Percentiles rank a stretch among this genome's conserved stretches.
These are phyloP conservation scores for Leucophenga maculata DNA, from an alignment of 2,888 invertebrate species.

Conservation along the genomic window DNA sequence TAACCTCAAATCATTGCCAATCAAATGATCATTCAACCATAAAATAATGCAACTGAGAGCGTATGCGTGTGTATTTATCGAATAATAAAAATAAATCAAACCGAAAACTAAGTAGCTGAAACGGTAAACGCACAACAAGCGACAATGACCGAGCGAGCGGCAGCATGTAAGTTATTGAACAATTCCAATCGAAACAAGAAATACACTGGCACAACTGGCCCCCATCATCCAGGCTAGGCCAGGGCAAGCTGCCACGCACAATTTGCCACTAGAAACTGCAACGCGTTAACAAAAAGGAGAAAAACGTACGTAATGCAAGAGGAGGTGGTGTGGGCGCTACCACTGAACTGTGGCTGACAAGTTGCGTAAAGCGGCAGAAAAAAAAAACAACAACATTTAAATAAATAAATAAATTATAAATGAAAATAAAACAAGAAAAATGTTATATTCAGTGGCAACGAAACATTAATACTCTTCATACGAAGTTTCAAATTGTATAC, in stretches of 20 bases:
- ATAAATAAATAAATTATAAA: neutral
- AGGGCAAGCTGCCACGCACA: neutral
- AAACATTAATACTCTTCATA: no score
- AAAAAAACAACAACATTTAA: neutral
- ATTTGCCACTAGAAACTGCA: neutral
- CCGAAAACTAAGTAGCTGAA: neutral
- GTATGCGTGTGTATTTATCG: no score
- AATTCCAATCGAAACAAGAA: neutral
- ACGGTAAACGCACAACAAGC: neutral
- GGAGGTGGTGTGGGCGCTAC: neutral
- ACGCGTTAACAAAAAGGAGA: neutral
- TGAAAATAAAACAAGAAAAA: no score
- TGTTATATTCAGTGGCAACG: no score
- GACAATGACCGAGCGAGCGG: constrained; percentile 7
- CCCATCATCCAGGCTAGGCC: no score
- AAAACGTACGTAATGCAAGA: neutral
- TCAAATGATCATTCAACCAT: constrained; percentile 14
- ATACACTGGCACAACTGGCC: no score
- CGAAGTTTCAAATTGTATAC: no score
- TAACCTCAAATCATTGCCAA: constrained; percentile 20
- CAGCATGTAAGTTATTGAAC: neutral
- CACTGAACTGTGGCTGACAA: neutral
- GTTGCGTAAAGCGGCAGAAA: neutral
- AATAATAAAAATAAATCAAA: constrained; percentile 8
- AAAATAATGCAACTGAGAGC: neutral